These are phyloP conservation scores for Oreocharis arfaki DNA, from an alignment of 2,113 vertebrate species.

Conservation along the genomic window DNA sequence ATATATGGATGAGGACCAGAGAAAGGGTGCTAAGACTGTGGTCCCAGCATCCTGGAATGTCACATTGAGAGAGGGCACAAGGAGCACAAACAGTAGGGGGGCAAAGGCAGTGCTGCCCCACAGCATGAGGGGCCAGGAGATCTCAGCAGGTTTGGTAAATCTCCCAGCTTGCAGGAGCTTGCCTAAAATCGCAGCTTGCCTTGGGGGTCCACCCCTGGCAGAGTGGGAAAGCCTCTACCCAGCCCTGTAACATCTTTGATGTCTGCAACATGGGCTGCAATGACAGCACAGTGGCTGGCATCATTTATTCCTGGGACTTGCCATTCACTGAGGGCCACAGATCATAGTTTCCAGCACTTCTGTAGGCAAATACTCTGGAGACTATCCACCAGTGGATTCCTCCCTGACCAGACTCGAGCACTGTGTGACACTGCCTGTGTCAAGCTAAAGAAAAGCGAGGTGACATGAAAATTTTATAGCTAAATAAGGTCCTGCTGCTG, in stretches of 20 bases:
- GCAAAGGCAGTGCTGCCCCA: not conserved
- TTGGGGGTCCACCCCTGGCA: not conserved
- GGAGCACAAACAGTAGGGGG: rapidly evolving
- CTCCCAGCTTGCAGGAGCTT: not conserved
- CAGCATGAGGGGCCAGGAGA: not conserved
- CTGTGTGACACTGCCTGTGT: not conserved
- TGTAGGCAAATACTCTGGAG: not conserved
- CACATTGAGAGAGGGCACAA: not conserved
- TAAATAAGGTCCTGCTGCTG: not conserved
- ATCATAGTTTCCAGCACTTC: not conserved
- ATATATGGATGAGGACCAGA: rapidly evolving
- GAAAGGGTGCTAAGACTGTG: rapidly evolving
- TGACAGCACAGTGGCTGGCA: not conserved
- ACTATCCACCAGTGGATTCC: not conserved
- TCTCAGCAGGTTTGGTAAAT: not conserved
- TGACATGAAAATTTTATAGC: not conserved
- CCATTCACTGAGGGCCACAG: not conserved
- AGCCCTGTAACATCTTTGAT: rapidly evolving
- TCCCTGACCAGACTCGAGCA: not conserved
- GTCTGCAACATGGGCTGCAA: not conserved
- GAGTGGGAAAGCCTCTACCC: not conserved
- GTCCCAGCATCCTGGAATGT: not conserved
- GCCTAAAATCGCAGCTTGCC: rapidly evolving
- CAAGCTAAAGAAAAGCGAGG: not conserved
- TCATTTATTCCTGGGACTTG: rapidly evolving